A percentile compares a stretch with the other conserved stretches of the same genome.
These are phyloP conservation scores for Typhlichthys eigenmanni DNA, from an alignment of 2,797 vertebrate species.

Conservation along the genomic window DNA sequence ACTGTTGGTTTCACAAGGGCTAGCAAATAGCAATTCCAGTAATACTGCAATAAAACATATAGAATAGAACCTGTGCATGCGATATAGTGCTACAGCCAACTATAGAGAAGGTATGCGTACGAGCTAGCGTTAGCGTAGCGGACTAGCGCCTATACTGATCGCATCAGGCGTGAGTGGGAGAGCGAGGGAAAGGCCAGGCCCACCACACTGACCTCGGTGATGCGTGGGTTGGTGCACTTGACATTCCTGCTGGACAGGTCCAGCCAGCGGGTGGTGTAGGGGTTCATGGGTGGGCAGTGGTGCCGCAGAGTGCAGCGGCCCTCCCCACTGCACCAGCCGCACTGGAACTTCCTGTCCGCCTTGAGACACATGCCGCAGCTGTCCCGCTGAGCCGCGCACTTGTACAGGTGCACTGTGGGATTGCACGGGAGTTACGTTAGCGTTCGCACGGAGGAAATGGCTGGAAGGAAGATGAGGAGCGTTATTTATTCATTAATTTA, in stretches of 20 bases:
- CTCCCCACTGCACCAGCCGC: constrained; percentile 93
- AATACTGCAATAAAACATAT: too few relatives aligned
- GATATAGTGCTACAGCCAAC: too few relatives aligned
- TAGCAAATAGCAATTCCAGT: too few relatives aligned
- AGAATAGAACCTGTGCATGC: too few relatives aligned
- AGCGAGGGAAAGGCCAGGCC: background rate
- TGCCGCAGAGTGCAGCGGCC: constrained; percentile 86
- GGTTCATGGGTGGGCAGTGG: constrained; percentile 82
- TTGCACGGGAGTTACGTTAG: background rate
- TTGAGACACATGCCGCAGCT: constrained; percentile 97
- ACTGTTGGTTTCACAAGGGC: too few relatives aligned
- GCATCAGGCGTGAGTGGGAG: constrained; percentile 14
- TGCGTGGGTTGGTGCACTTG: constrained; percentile 96
- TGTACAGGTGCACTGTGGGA: constrained; percentile 92
- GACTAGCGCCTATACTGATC: constrained; percentile 33
- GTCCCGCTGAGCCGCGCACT: constrained; percentile 94
- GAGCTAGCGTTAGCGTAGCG: background rate
- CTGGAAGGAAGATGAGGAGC: too few relatives aligned
- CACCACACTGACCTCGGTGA: constrained; percentile 87
- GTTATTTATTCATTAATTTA: too few relatives aligned
- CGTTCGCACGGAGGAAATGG: background rate
- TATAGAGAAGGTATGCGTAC: too few relatives aligned
- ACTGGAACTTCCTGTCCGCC: constrained; percentile 92
- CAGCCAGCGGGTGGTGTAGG: constrained; percentile 88
- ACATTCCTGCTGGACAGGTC: constrained; percentile 90